Evolutionary conservation across 53 echinoderm and acorn worm species (phyloP).

Genomic region (Echinarachnius parma): DNA sequence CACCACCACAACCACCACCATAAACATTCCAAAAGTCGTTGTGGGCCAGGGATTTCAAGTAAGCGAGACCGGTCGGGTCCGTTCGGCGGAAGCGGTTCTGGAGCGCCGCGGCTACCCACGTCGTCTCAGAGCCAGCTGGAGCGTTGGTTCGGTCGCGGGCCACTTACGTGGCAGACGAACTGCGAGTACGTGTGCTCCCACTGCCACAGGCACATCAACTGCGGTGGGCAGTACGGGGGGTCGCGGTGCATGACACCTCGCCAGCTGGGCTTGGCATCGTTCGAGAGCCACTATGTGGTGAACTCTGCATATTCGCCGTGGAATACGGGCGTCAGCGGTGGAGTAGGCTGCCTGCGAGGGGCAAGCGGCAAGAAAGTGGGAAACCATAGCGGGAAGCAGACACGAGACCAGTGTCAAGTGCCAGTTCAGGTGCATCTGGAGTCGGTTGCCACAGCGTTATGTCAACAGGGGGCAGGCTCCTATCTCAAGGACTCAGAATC

Average conservation of each 20-base stretch:
- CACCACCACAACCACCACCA: conserved; percentile 52
- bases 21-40: conserved; percentile 41
- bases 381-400: conserved; percentile 50
- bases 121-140: conserved; percentile 38
- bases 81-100: conserved; percentile 13
- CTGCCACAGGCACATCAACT: conserved; percentile 69
- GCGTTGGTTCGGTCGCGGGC: conserved; percentile 49
- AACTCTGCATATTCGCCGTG: conserved; percentile 56
- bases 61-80: conserved; percentile 10
- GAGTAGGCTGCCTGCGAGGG: conserved; percentile 42
- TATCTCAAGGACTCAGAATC: conserved; percentile 77
- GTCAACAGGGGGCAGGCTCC: conserved; percentile 15
- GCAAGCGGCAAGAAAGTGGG: conserved; percentile 56
- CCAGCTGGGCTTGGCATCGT: conserved; percentile 72
- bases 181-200: conserved; percentile 79
- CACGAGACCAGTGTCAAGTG: conserved; percentile 60
- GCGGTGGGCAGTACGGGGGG: conserved; percentile 32
- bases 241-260: conserved; percentile 34
- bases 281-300: conserved; percentile 87
- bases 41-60: conserved; percentile 7
- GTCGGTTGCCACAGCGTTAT: conserved; percentile 19
- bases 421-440: conserved; percentile 81
- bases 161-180: conserved; percentile 42
- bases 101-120: conserved; percentile 35
- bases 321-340: conserved; percentile 10